Base-by-base conservation (phyloP, 2,113 vertebrate species). In the Arothron firmamentum region DNA sequence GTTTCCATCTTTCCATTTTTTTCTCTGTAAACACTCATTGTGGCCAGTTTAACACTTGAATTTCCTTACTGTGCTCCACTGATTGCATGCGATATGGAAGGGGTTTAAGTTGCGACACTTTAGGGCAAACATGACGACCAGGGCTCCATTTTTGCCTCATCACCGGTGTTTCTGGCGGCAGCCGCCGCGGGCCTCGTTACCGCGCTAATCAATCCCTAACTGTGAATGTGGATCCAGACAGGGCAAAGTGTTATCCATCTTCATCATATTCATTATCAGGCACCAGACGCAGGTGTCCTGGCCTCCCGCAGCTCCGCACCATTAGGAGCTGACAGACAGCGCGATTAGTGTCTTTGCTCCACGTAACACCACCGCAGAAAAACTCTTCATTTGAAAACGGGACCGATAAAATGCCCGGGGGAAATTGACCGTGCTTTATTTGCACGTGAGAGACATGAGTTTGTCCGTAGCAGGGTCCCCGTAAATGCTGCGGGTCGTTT, bases 231-330 rank as follows among this genome's bases (percentile, higher is more conserved):
- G 72, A 54, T 78, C 80, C 84, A 81, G 81, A 79, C 75, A 54
- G 65, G 56, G 70, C 56, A 78, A 78, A 81, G 68, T 65, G 73
- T 85, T 83, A 86, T 90, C 84, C 75, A 81, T 90, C 88, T 90
- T 88, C 81, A 88, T 90, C 87, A 82, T 81, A 78, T 87, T 84
- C 80, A 85, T 88, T 84, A 87, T 88, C 74, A 64, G 59, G 74
- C 78, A 65, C 57, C 83, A 85, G 85, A 87, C 72, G 80, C 82
- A 85, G 81, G 82, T 85, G 79, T 81, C 82, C 74, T 64, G 57
- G 74, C 70, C 75, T 84, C 82, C 84, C 80, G 66, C 73, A 68
- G 77, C 82, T 78, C 62, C 69, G 69, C 82, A 72, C 79, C 77
- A 83, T 87, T 84, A 88, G 79, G 71, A 80, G 79, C 75, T 72